Base-by-base conservation (phyloP, 2,797 vertebrate species). In the Urophycis tenuis region DNA sequence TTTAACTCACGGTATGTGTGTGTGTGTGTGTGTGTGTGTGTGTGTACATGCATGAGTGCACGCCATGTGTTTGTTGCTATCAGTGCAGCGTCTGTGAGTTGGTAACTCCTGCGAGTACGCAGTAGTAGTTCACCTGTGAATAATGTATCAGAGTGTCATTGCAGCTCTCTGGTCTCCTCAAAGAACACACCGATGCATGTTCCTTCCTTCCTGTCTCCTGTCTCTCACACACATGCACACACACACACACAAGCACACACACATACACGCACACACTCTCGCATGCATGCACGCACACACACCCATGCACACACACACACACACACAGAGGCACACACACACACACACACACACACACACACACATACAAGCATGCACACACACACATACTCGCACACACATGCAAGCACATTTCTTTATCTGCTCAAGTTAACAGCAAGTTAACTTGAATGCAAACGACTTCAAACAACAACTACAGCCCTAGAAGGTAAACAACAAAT, bases 231-330 rank as follows among this genome's bases (percentile, higher is more conserved):
- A 30, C 32, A 14, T 7, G 32, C 19, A 2, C 2, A 25, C 1
- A 19, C 25, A 19, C 22, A 41, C 1, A 78, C 17, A 22, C 49
- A 77, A 15, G 19, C 71, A 36, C 29, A 97, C 88, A 95, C 95
- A 0, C 95, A 94, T 88, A 99, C 96, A 89, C 94, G 94, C 82
- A 96, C 96, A 89, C 98, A 95, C 12, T 96, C 96, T 72, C 94
- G 94, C 0, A 98, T 96, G 71, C 97, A 98, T 87, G 12, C 97
- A 96, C 90, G 96, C 96, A 33, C 96, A 96, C 0, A 5, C 69
- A 49, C 19, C 80, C 33, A 30, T 39, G 75, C 6, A 75, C 22
- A 60, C 36, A 73, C 77, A 75, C 34, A 64, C 1, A 80, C 32
- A 74, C 0, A 3, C 25, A 29, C 64, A 69, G 25, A 45, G 0